phyloP scores from a whole-genome alignment of 2,113 vertebrate genomes.

The Psammodynastes pulverulentus region DNA sequence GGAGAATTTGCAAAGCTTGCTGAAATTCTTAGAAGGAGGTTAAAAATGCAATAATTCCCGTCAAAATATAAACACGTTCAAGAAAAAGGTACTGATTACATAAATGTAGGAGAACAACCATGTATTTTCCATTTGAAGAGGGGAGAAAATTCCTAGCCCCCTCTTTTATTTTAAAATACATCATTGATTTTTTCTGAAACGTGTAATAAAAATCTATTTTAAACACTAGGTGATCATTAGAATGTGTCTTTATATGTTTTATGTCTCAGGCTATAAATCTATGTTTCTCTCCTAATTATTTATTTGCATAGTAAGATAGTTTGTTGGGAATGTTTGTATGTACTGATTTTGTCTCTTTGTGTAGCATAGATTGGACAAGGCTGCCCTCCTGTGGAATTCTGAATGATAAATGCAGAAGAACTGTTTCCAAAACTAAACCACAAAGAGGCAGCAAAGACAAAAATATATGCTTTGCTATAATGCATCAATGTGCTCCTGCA shows the following conservation, averaged over 20 bases:
- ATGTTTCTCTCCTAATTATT: conserved; percentile 29
- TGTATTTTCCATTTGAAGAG: not conserved
- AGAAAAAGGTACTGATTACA: not conserved
- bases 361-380: conserved; percentile 39
- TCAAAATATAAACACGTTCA: not conserved
- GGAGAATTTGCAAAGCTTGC: not conserved
- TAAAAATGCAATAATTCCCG: not conserved
- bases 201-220: conserved; percentile 25
- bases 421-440: not conserved
- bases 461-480: not conserved
- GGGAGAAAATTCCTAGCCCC: not conserved
- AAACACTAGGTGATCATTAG: conserved; percentile 11
- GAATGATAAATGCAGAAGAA: not conserved
- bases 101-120: not conserved
- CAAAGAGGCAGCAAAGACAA: not conserved
- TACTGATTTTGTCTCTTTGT: not conserved
- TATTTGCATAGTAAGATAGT: not conserved
- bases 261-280: conserved; percentile 2
- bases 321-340: not conserved
- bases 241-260: conserved; percentile 24
- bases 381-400: conserved; percentile 62
- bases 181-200: conserved; percentile 38
- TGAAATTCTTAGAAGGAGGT: not conserved
- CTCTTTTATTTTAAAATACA: not conserved
- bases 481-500: not conserved